phyloP scores from a whole-genome alignment of 2,888 invertebrate species.

The Cephus nigrinus region DNA sequence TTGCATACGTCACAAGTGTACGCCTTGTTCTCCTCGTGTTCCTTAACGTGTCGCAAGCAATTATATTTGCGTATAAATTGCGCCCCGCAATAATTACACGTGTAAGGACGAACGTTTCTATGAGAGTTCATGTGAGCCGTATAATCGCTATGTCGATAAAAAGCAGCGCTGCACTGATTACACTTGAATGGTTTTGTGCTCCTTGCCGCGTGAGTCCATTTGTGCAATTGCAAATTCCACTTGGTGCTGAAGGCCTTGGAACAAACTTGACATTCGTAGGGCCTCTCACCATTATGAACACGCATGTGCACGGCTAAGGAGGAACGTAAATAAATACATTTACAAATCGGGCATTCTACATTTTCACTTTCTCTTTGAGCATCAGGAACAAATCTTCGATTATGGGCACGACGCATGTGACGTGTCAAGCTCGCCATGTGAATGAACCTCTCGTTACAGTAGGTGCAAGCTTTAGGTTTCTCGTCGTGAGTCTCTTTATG shows the following conservation, averaged over 20 bases:
- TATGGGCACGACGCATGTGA: constrained; percentile 85
- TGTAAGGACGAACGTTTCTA: constrained; percentile 84
- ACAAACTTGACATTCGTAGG: constrained; percentile 85
- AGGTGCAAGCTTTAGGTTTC: constrained; percentile 84
- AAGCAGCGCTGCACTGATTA: constrained; percentile 84
- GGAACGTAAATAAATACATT: constrained; percentile 80
- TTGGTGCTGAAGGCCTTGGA: constrained; percentile 88
- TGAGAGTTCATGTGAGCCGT: constrained; percentile 88
- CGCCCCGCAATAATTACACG: constrained; percentile 90
- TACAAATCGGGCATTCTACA: constrained; percentile 83
- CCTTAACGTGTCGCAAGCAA: constrained; percentile 85
- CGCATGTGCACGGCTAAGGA: constrained; percentile 84
- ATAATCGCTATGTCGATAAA: constrained; percentile 84
- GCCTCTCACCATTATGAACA: constrained; percentile 80
- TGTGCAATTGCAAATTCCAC: constrained; percentile 90
- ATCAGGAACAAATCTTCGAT: constrained; percentile 78
- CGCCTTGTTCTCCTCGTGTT: constrained; percentile 84
- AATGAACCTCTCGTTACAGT: constrained; percentile 88
- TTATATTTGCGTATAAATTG: constrained; percentile 91
- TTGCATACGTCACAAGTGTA: constrained; percentile 83
- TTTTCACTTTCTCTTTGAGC: constrained; percentile 74
- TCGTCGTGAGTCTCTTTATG: constrained; percentile 87
- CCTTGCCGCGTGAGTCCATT: constrained; percentile 88
- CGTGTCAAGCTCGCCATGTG: constrained; percentile 85
- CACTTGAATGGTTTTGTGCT: constrained; percentile 89